phyloP scores from a whole-genome alignment of 1,140 invertebrate genomes.

The Apis cerana region DNA sequence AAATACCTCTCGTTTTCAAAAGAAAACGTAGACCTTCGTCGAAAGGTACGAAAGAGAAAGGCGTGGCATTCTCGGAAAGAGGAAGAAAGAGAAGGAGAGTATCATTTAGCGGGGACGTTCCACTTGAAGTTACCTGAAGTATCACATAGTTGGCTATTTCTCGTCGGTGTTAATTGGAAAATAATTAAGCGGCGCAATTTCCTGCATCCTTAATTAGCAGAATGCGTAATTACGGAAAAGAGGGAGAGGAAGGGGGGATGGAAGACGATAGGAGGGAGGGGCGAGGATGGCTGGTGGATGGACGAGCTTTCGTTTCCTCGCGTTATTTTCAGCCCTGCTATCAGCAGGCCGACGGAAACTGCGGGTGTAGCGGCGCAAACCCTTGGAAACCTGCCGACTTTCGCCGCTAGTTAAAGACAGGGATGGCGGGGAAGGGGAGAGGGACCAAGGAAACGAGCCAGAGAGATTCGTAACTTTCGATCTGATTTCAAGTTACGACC shows the following conservation, averaged over 20 bases:
- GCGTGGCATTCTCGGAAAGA: not conserved
- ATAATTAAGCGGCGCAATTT: conserved; percentile 64
- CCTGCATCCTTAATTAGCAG: conserved; percentile 62
- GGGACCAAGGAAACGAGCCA: not conserved
- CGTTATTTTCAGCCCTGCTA: conserved; percentile 30
- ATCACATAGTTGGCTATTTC: conserved; percentile 31
- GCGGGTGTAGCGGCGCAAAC: conserved; percentile 3
- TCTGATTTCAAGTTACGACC: conserved; percentile 65
- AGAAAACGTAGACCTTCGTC: not conserved
- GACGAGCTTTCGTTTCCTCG: conserved; percentile 16
- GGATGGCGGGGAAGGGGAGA: not conserved
- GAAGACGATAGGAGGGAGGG: not conserved
- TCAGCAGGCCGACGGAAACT: conserved; percentile 23
- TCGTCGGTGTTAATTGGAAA: conserved; percentile 59
- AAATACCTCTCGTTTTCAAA: not conserved
- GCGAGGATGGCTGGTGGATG: conserved; percentile 26
- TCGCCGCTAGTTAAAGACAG: conserved; percentile 48
- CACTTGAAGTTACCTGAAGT: conserved; percentile 24
- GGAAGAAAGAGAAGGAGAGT: too few relatives aligned
- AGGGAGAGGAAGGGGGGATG: not conserved
- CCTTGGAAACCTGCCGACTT: conserved; percentile 39
- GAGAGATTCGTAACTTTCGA: conserved; percentile 67
- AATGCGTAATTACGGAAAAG: conserved; percentile 55
- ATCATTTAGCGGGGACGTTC: not conserved
- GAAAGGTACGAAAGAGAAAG: too few relatives aligned